Base-by-base conservation (phyloP, 2,113 vertebrate genomes). In the Diadophis punctatus region DNA sequence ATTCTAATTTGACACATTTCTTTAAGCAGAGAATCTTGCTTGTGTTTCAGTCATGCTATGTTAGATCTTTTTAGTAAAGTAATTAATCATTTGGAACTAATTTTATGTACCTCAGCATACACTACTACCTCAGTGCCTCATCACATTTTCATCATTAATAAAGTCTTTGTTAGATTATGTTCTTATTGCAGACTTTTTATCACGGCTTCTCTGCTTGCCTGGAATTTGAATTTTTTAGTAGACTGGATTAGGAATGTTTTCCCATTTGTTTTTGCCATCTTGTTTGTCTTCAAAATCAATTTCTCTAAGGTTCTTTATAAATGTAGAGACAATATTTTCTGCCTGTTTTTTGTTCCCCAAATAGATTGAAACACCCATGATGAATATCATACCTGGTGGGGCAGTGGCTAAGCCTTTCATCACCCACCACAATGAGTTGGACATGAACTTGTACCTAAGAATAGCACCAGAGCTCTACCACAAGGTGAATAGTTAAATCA, bases 331-430 rank as follows among this genome's bases (percentile, higher is more conserved):
- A 74, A 34, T 74, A 34, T 74, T 74, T 74, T 74, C 68, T 80
- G 68, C 18, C 16, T 20, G 16, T 86, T 86, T 22, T 3, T 87
- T 94, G 3, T 80, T 90, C 49, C 85, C 92, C 94, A 94, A 88
- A 85, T 95, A 99, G 99, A 97, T 99, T 93, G 99, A 99, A 97
- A 99, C 99, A 8, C 99, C 99, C 43, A 99, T 99, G 99, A 99
- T 99, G 99, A 99, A 99, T 94, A 85, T 99, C 86, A 99, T 99
- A 94, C 99, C 99, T 23, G 99, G 99, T 0, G 99, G 99, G 90
- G 99, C 99, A 34, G 98, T 99, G 93, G 99, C 99, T 92, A 98
- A 97, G 94, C 99, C 99, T 55, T 99, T 99, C 94, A 97, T 99
- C 92, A 99, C 99, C 0, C 97, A 99, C 93, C 99, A 99, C 97